These are phyloP conservation scores for Cinara cedri DNA, from an alignment of 2,888 invertebrate species.

Conservation along the genomic window DNA sequence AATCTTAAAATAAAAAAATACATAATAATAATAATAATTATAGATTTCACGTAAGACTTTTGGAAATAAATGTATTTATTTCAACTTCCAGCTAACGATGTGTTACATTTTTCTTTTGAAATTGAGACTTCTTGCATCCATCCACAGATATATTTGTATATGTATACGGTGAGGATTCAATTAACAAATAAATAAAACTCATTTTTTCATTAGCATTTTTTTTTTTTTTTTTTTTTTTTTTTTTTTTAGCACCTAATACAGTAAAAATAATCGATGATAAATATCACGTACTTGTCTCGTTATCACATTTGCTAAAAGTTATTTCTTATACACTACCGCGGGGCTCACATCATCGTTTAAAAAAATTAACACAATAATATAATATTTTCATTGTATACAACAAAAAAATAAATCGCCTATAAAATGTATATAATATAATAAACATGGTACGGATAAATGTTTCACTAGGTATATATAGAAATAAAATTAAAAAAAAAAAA, in stretches of 20 bases:
- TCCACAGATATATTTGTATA: too few relatives aligned
- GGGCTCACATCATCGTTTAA: slow-evolving; percentile 9
- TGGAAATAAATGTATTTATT: too few relatives aligned
- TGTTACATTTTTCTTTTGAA: too few relatives aligned
- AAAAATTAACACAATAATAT: background rate
- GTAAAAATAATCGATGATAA: slow-evolving; percentile 47
- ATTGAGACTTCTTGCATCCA: too few relatives aligned
- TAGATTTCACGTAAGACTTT: too few relatives aligned
- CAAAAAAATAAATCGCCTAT: slow-evolving; percentile 26
- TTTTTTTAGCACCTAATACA: slow-evolving; percentile 53
- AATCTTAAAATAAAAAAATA: too few relatives aligned
- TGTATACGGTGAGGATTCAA: background rate
- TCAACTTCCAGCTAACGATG: too few relatives aligned
- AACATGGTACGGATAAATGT: too few relatives aligned
- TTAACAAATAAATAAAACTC: slow-evolving; percentile 29
- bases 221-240: slow-evolving; percentile 12
- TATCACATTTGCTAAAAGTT: slow-evolving; percentile 54
- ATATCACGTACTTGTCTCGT: slow-evolving; percentile 41
- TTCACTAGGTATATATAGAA: too few relatives aligned
- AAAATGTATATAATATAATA: background rate
- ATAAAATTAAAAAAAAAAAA: too few relatives aligned
- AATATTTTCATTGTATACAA: slow-evolving; percentile 15
- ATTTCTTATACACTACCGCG: slow-evolving; percentile 42
- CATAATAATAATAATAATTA: too few relatives aligned
- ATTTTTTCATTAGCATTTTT: slow-evolving; percentile 25